Base-by-base conservation (phyloP, 92 coral and sea anemone species). In the Pocillopora meandrina region DNA sequence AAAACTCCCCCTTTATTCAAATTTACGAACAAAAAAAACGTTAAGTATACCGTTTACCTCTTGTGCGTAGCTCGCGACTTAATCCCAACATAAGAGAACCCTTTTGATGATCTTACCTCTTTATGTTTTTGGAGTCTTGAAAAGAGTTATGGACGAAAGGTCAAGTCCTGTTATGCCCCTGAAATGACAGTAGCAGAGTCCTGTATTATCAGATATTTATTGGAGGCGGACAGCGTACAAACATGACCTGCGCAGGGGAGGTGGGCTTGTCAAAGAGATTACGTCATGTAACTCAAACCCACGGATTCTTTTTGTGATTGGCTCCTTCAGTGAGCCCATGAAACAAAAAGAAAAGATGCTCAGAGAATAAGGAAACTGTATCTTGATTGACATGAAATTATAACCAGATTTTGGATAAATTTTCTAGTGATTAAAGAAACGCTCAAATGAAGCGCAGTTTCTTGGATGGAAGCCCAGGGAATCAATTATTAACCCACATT, bases 251-350 rank as follows among this genome's bases (percentile, higher is more conserved):
- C 78, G 61, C 80, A 52, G 35, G 78, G 23, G 65, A 21, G 9
- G n/a, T 1, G 20, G 52, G 36, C 5, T 65, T 64, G 72, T 79
- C 61, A 79, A 64, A 33, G 49, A 5, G 60, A 73, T 83, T 83
- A 83, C 86, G 80, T 83, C 86, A 83, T 73, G 57, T 62, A 74
- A 57, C 65, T 65, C 31, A 73, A 66, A 49, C 36, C 72, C 33
- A 49, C 72, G 1, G 36, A 5, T 52, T 33, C 78, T 1, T 14
- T 19, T 18, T 73, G 14, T 52, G 33, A 61, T 33, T 17, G 71
- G 72, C 34, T 61, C 18, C 14, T 72, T 35, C 18, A 11, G 31
- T 12, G 12, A 81, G 18, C 35, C 23, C 16, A 81, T 42, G 52
- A 69, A 12, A 14, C 59, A 23, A 10, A 10, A 36, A 10, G 2